These are phyloP conservation scores for Spea bombifrons DNA, from an alignment of 2,113 vertebrate genomes.

Conservation along the genomic window DNA sequence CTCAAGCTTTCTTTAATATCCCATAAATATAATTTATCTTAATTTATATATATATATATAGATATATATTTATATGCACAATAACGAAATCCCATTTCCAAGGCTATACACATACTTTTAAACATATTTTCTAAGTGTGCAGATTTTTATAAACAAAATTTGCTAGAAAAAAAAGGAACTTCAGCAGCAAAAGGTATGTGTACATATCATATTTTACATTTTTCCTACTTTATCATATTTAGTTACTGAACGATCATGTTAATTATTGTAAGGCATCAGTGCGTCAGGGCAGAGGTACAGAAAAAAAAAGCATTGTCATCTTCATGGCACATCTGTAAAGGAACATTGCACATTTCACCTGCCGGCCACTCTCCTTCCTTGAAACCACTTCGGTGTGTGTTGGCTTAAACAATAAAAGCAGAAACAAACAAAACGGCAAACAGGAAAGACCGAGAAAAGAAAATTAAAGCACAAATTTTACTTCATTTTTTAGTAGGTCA, in stretches of 20 bases:
- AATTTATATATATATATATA: slow-evolving; percentile 16
- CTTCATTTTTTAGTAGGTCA: slow-evolving; percentile 77
- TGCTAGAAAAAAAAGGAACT: slow-evolving; percentile 42
- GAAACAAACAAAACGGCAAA: slow-evolving; percentile 14
- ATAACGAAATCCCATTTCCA: slow-evolving; percentile 20
- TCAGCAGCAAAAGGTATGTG: slow-evolving; percentile 48
- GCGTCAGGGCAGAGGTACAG: slow-evolving; percentile 61
- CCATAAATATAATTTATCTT: slow-evolving; percentile 36
- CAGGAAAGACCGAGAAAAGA: slow-evolving; percentile 37
- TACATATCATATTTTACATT: slow-evolving; percentile 49
- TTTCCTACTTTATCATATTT: slow-evolving; percentile 56
- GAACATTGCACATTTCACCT: slow-evolving; percentile 54
- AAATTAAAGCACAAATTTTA: slow-evolving; percentile 82
- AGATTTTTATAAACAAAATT: slow-evolving; percentile 33
- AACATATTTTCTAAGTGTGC: slow-evolving; percentile 39
- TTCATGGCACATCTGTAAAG: slow-evolving; percentile 50
- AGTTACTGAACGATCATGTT: slow-evolving; percentile 62
- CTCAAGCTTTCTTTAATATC: background rate
- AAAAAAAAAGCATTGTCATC: slow-evolving; percentile 44
- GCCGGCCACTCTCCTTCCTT: slow-evolving; percentile 53
- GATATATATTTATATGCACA: background rate
- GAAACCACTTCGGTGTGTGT: slow-evolving; percentile 28
- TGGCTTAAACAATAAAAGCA: slow-evolving; percentile 2
- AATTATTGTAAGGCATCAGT: slow-evolving; percentile 74
- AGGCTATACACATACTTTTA: slow-evolving; percentile 19